phyloP scores from a whole-genome alignment of 2,113 vertebrate species.

The Pygoscelis antarcticus region DNA sequence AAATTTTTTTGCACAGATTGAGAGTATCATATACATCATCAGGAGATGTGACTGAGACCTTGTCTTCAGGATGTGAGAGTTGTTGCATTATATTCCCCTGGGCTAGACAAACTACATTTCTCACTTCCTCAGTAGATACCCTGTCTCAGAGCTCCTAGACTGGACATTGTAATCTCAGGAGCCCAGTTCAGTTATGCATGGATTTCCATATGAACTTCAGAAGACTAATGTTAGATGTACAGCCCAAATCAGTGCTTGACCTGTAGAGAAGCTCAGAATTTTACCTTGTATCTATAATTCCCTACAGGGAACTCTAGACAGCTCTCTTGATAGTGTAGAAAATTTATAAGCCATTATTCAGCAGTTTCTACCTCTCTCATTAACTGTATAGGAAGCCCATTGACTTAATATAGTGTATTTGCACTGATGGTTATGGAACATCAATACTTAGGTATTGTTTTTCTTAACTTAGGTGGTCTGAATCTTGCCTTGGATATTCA shows the following conservation, averaged over 20 bases:
- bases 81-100: neutral
- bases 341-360: neutral
- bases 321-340: neutral
- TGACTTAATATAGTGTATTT: neutral
- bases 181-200: neutral
- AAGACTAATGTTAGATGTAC: neutral
- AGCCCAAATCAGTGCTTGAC: neutral
- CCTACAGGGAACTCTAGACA: neutral
- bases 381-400: neutral
- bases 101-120: neutral
- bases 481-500: neutral
- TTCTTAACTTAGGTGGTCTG: neutral
- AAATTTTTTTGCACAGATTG: neutral
- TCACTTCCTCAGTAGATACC: neutral
- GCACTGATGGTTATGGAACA: neutral
- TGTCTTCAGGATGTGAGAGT: accelerated
- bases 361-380: neutral
- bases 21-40: neutral
- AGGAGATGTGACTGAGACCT: neutral
- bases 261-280: neutral
- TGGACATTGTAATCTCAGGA: neutral
- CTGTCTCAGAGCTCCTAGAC: neutral
- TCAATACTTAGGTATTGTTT: neutral
- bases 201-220: neutral
- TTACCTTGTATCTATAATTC: neutral